Evolutionary conservation across 2,113 vertebrate species (phyloP), one percentile per base, ranked within the genome.

Genomic region (Corythaixoides concolor): DNA sequence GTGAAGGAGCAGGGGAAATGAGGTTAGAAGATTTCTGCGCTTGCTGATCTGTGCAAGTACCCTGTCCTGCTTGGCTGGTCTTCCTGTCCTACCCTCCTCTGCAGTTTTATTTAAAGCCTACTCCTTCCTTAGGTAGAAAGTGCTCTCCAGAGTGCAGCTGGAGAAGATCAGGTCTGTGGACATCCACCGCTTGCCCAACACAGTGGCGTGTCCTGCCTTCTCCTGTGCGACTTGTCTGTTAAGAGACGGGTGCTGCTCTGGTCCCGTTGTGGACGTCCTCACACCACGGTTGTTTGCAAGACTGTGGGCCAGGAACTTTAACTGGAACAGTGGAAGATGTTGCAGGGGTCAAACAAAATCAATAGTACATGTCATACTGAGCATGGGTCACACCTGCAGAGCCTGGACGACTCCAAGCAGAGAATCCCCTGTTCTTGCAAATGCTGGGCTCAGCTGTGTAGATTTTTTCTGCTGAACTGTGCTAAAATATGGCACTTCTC

Each of bases 151-250:
- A 24, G 11, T 22, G 45, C 82, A 72, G 27, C 27, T 35, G 35
- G 22, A 62, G 5, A 49, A 49, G 16, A 30, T 59, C 37, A 80
- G 1, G 1, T 53, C 52, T 56, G 8, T 19, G 37, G 39, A 53
- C 2, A 7, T 21, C 11, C 0, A 1, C 20, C 4, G 20, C 12
- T 68, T 53, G 20, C 32, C 23, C 23, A 63, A 21, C 7, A 13
- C 37, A 24, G 5, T 28, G 7, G 12, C 28, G 47, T 17, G 28
- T 26, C n/a, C 32, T 74, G 19, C 8, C 2, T 41, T 78, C 59
- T 47, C 35, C 47, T 55, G 0, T 19, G 7, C 0, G 6, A 32
- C 23, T 63, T 14, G 18, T 27, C 27, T 41, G 3, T 20, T 67
- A 30, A 35, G 37, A 62, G 26, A 20, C 27, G 26, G 33, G 15